Evolutionary conservation across 2,797 vertebrate species (phyloP).

Genomic region (Lutjanus campechanus): DNA sequence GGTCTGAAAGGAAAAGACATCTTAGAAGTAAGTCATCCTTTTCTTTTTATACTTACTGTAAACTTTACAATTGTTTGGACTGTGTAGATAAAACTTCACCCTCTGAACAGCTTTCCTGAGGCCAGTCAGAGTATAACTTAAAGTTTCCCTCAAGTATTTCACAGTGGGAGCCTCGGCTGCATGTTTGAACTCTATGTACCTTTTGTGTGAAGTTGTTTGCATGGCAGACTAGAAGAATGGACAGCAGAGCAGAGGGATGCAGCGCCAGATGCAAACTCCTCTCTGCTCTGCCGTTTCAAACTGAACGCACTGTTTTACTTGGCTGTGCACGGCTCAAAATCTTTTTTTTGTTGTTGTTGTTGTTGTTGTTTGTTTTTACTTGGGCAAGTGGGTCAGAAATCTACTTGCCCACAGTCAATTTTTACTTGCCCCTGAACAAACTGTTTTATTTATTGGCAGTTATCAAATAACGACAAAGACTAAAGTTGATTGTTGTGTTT

Average conservation of each 20-base stretch:
- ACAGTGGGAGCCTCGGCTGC: background rate
- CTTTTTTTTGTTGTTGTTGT: no score
- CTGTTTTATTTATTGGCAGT: background rate
- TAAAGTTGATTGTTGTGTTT: no score
- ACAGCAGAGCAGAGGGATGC: constrained; percentile 68
- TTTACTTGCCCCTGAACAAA: no score
- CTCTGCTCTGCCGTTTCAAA: constrained; percentile 49
- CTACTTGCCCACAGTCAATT: no score
- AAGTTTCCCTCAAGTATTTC: constrained; percentile 19
- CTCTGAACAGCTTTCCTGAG: constrained; percentile 14
- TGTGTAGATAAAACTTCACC: background rate
- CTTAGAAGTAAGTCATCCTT: constrained; percentile 67
- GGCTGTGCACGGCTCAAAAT: background rate
- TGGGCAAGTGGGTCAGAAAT: background rate
- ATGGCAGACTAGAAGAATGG: constrained; percentile 82
- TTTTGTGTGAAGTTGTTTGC: constrained; percentile 76
- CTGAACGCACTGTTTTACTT: constrained; percentile 38
- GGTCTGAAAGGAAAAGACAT: constrained; percentile 73
- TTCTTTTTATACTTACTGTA: background rate
- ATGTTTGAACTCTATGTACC: constrained; percentile 38
- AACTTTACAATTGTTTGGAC: constrained; percentile 1
- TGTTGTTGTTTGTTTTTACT: constrained; percentile 7
- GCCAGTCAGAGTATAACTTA: background rate
- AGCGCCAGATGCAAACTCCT: constrained; percentile 46
- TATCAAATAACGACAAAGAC: no score